Evolutionary conservation across 92 coral and sea anemone species (phyloP), one percentile per base, ranked within the genome.

Genomic region (Palythoa caribaeorum): DNA sequence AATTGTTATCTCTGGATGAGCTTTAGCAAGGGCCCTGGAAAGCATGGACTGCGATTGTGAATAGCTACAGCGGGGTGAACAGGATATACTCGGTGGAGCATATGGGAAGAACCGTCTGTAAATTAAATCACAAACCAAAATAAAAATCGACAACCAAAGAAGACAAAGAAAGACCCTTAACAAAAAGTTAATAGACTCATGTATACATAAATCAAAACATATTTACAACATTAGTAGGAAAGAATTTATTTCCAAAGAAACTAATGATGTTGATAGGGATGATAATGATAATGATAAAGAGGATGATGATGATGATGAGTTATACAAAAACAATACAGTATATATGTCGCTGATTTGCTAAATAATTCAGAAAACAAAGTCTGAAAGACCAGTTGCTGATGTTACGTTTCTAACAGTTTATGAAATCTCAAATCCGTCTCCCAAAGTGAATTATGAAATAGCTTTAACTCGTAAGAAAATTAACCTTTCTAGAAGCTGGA

Each of bases 1-100:
- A 71, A 95, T 90, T 3, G 99, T 94, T 68, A 97, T 96, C 94
- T 97, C 99, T 19, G 99, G 99, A 81, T 97, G 99, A 17, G 95
- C 96, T 47, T 81, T 85, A 74, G 99, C 99, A 19, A 97, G 91
- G 3, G 97, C 94, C 69, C 90, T 92, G 59, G 99, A 95, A 38
- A 97, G 80, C 79, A 87, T 92, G 39, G 90, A 87, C 80, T 94
- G 99, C 6, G 96, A 94, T 80, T 97, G 99, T 3, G 99, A 97
- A 90, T 97, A 97, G 40, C 97, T 90, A 77, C 98, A 95, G 78
- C 92, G 98, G 0, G 93, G 92, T 47, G 96, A 81, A 48, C 98
- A 93, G 11, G 99, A 95, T 88, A 97, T 91, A 78, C 96, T 93
- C 20, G 99, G 99, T 63, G 92, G 91, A 40, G 98, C 93, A 76